phyloP scores from a whole-genome alignment of 2,797 vertebrate species.

The Adrianichthys oophorus region DNA sequence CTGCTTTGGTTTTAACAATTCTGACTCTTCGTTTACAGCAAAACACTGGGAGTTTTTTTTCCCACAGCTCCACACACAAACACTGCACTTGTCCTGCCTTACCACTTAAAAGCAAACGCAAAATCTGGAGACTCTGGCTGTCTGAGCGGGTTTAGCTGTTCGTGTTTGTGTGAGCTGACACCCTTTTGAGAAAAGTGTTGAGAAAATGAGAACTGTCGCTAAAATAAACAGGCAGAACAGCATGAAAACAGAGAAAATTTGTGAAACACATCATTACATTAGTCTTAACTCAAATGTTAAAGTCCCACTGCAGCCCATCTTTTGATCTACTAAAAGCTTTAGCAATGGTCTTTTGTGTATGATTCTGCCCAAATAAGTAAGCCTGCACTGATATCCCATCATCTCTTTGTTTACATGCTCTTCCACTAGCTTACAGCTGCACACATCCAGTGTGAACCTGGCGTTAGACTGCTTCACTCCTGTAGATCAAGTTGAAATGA shows the following conservation, averaged over 20 bases:
- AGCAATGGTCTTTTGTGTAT: too few species aligned
- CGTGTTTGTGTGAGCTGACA: conserved; percentile 37
- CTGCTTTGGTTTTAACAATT: conserved; percentile 33
- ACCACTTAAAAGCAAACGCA: conserved; percentile 26
- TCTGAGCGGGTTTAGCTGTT: conserved; percentile 30
- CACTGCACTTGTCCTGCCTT: conserved; percentile 7
- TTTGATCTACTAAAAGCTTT: too few species aligned
- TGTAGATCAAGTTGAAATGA: too few species aligned
- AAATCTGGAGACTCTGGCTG: conserved; percentile 24
- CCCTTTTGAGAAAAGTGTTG: conserved; percentile 24
- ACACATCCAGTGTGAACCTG: too few species aligned
- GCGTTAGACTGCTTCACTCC: too few species aligned
- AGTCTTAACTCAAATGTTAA: too few species aligned
- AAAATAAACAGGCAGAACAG: conserved; percentile 2
- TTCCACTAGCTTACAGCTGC: too few species aligned
- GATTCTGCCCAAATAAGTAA: too few species aligned
- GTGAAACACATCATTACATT: too few species aligned
- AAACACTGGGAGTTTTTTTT: conserved; percentile 26
- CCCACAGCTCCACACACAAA: conserved; percentile 36
- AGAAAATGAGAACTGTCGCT: conserved; percentile 1
- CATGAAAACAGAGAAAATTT: not conserved
- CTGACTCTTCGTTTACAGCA: conserved; percentile 31
- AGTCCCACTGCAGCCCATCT: too few species aligned
- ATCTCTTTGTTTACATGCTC: too few species aligned
- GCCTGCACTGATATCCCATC: too few species aligned